Conservation (phyloP, 2,888 invertebrate species). For the Elysia crispata region DNA sequence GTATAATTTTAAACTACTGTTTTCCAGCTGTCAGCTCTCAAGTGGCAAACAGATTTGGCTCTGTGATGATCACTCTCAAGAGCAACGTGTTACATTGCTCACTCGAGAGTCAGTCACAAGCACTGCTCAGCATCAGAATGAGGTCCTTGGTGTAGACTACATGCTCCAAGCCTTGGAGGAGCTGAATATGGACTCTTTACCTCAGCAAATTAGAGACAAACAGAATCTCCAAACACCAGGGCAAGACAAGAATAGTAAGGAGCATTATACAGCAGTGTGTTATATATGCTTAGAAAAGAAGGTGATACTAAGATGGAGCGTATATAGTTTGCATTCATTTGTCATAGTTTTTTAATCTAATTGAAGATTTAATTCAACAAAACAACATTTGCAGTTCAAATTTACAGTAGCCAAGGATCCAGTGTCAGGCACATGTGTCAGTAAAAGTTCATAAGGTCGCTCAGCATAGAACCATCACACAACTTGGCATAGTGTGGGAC, state of each 20-base stretch:
- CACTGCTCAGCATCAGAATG: conserved; percentile 48
- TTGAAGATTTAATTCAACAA: too few species aligned
- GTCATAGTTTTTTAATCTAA: too few species aligned
- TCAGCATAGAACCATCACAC: too few species aligned
- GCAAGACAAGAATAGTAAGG: not conserved
- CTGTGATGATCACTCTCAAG: conserved; percentile 65
- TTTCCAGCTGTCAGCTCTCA: conserved; percentile 66
- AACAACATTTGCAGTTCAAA: too few species aligned
- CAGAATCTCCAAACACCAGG: not conserved
- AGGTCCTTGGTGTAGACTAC: conserved; percentile 53
- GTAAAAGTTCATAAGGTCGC: too few species aligned
- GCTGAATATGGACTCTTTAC: conserved; percentile 43
- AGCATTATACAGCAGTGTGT: not conserved
- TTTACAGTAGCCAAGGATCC: too few species aligned
- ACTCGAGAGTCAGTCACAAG: conserved; percentile 56
- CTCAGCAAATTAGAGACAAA: not conserved
- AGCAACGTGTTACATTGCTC: conserved; percentile 65
- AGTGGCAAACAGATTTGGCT: conserved; percentile 71
- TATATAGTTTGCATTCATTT: too few species aligned
- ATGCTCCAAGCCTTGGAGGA: conserved; percentile 60
- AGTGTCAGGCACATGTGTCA: too few species aligned
- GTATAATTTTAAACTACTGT: too few species aligned
- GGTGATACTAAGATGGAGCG: too few species aligned
- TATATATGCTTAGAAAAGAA: too few species aligned
- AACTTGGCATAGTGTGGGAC: too few species aligned